Evolutionary conservation across 2,888 invertebrate species (phyloP), one percentile per base, ranked within the genome.

Genomic region (Tineola bisselliella): DNA sequence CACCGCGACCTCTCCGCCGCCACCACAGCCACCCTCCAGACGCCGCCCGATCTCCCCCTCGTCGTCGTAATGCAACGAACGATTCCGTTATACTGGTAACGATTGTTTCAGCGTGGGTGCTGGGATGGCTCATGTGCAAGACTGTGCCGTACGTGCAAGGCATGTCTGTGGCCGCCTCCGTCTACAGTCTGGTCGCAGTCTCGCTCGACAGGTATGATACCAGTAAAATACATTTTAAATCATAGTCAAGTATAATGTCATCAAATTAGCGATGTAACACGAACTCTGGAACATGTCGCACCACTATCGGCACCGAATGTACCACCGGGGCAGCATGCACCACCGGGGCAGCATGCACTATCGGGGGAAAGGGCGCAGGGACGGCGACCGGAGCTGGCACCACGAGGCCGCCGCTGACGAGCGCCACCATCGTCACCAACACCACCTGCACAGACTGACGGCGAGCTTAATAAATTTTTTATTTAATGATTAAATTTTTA

Each of bases 71-170:
- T 38, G 38, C 38, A 38, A 38, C 38, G 2, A 6, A 25, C 25
- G 25, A 25, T 6, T 6, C 25, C 25, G 6, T 2, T 25, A 25
- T 25, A 43, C 13, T 43, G 43, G 52, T 52, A 5, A 17, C 5
- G 59, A 67, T 76, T 78, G 76, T 81, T 76, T 31, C 90, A 96
- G 96, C 96, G 52, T 98, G 98, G 98, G 93, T 97, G 71, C 90
- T 98, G 44, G 97, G 98, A 61, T 93, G 94, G 92, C 90, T 94
- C 88, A 95, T 98, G 94, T 98, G 98, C 88, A 96, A 97, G 83
- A 93, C 95, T 18, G 97, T 97, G 61, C 96, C 98, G 4, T 98
- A 97, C 81, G 94, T 97, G 69, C 97, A 98, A 82, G 96, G 97
- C 25, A 92, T 98, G 56, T 96, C 97, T 0, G 97, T 98, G 12